phyloP scores from a whole-genome alignment of 2,113 vertebrate species.

The Puffinus mauretanicus region DNA sequence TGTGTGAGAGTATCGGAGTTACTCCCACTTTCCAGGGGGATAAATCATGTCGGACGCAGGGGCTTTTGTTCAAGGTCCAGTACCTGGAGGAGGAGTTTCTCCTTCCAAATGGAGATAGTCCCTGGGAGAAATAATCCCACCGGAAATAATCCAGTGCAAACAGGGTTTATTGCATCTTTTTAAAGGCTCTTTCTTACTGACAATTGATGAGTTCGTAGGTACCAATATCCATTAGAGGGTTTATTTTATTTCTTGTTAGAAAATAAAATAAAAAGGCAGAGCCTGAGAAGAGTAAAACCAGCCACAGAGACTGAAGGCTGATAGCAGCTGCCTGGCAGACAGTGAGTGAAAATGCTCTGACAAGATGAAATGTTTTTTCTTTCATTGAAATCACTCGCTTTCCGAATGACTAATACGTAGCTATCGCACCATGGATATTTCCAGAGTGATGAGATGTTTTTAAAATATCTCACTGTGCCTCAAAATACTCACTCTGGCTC shows the following conservation, averaged over 20 bases:
- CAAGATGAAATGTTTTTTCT: constrained; percentile 70
- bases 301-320: constrained; percentile 36
- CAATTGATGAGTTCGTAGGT: constrained; percentile 49
- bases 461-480: constrained; percentile 64
- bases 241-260: constrained; percentile 62
- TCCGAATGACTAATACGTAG: constrained; percentile 63
- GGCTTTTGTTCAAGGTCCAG: not conserved
- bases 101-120: not conserved
- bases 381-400: constrained; percentile 70
- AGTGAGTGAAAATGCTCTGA: constrained; percentile 65
- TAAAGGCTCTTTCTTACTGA: constrained; percentile 19
- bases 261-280: constrained; percentile 48
- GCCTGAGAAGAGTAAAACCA: constrained; percentile 11
- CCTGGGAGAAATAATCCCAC: constrained; percentile 29
- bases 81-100: not conserved
- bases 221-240: constrained; percentile 55
- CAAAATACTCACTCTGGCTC: constrained; percentile 69
- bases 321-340: constrained; percentile 64
- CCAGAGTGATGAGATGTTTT: constrained; percentile 66
- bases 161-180: constrained; percentile 25
- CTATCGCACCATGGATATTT: constrained; percentile 56
- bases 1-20: not conserved
- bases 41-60: not conserved
- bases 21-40: not conserved
- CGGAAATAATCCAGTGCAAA: constrained; percentile 43